Conservation (phyloP, 2,797 vertebrate genomes). For the Catostomus latipinnis region DNA sequence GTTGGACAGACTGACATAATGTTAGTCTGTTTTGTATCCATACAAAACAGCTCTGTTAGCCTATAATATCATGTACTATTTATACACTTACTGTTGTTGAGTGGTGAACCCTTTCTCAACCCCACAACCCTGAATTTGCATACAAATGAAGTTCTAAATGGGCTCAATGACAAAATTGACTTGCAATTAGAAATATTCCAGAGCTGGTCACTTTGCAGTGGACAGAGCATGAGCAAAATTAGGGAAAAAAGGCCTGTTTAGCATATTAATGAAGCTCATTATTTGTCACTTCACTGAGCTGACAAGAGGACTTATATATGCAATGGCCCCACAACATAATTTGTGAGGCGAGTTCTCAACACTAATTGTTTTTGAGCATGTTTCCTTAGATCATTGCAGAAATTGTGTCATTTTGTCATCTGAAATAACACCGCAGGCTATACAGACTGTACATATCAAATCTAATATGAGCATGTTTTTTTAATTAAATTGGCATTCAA, state of each 20-base stretch:
- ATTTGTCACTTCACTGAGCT: slow-evolving; percentile 80
- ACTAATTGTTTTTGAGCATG: slow-evolving; percentile 86
- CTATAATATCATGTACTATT: slow-evolving; percentile 62
- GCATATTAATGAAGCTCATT: slow-evolving; percentile 90
- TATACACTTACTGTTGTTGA: slow-evolving; percentile 75
- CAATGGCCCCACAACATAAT: slow-evolving; percentile 76
- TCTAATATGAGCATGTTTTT: slow-evolving; percentile 37
- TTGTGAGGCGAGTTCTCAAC: slow-evolving; percentile 69
- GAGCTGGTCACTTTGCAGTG: slow-evolving; percentile 83
- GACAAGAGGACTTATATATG: slow-evolving; percentile 85
- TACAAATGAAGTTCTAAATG: slow-evolving; percentile 88
- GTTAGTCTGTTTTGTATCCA: slow-evolving; percentile 5
- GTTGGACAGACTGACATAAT: slow-evolving; percentile 25
- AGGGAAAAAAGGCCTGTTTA: slow-evolving; percentile 80
- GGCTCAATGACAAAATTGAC: slow-evolving; percentile 89
- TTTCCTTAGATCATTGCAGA: slow-evolving; percentile 66
- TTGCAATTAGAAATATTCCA: slow-evolving; percentile 86
- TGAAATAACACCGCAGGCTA: slow-evolving; percentile 69
- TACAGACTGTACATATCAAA: slow-evolving; percentile 36
- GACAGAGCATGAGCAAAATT: slow-evolving; percentile 74
- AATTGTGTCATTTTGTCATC: slow-evolving; percentile 75
- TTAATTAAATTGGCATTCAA: slow-evolving; percentile 43
- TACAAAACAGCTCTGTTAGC: slow-evolving; percentile 27
- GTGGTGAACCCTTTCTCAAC: slow-evolving; percentile 64
- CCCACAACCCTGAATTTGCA: slow-evolving; percentile 78